A percentile compares a stretch with the other conserved stretches of the same genome.
phyloP scores from a whole-genome alignment of 2,113 vertebrate genomes.

The Peromyscus leucopus region DNA sequence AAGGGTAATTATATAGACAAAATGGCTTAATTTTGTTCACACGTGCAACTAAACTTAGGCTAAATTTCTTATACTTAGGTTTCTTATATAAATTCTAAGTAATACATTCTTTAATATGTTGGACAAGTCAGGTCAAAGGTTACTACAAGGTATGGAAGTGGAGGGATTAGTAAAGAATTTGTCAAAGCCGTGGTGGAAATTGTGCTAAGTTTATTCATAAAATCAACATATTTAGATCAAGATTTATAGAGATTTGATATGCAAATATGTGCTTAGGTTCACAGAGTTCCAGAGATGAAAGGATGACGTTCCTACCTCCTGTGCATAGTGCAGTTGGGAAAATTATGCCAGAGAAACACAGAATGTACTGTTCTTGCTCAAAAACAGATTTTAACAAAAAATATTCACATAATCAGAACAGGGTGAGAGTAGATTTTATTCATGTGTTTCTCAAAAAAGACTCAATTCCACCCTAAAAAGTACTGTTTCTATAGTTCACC shows the following conservation, averaged over 20 bases:
- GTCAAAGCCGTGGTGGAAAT: not conserved
- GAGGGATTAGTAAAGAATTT: no score
- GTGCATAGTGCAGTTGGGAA: not conserved
- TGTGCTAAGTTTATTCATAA: not conserved
- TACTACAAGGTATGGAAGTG: rapidly evolving
- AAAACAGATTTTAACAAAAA: not conserved
- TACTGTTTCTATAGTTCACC: not conserved
- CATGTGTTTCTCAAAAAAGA: not conserved
- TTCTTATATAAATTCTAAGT: not conserved
- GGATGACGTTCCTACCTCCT: not conserved
- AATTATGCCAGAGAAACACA: not conserved
- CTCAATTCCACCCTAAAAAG: not conserved
- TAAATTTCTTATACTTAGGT: not conserved
- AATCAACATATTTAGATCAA: not conserved
- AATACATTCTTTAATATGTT: not conserved
- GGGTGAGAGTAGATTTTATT: not conserved
- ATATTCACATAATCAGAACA: not conserved
- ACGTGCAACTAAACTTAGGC: not conserved
- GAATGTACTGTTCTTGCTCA: not conserved
- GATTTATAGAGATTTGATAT: not conserved
- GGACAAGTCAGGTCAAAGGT: not conserved
- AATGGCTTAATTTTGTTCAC: not conserved
- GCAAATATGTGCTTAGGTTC: not conserved
- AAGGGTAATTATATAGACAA: not conserved
- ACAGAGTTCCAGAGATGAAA: not conserved